Percentiles rank a stretch among this genome's conserved stretches.
phyloP scores from a whole-genome alignment of 2,888 invertebrate species.

The Marasmarcha lunaedactyla region DNA sequence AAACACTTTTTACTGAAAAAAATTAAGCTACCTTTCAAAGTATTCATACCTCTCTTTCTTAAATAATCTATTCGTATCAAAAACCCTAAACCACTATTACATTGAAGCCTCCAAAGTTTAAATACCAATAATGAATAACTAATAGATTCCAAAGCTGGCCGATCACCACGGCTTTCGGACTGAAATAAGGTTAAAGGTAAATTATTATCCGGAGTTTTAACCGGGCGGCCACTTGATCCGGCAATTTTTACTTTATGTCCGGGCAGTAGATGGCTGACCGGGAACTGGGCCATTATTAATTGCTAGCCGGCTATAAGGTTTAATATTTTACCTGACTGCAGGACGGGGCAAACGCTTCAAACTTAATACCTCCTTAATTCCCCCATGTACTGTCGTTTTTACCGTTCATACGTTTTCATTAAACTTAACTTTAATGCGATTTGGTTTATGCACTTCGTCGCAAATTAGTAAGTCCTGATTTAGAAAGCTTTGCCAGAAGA shows the following conservation, averaged over 20 bases:
- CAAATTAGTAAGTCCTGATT: neutral
- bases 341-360: conserved; percentile 41
- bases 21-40: too few species aligned
- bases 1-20: too few species aligned
- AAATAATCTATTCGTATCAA: too few species aligned
- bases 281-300: conserved; percentile 56
- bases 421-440: conserved; percentile 35
- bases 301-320: conserved; percentile 50
- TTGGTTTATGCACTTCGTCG: conserved; percentile 11
- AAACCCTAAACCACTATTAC: too few species aligned
- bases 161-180: too few species aligned
- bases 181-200: too few species aligned
- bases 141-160: too few species aligned
- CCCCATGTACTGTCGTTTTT: conserved; percentile 46
- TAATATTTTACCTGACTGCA: conserved; percentile 58
- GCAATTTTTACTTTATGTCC: conserved; percentile 61
- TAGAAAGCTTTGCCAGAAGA: neutral
- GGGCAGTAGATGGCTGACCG: conserved; percentile 28
- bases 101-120: too few species aligned
- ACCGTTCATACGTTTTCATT: conserved; percentile 37
- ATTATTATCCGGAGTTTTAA: conserved; percentile 30
- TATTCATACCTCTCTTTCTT: too few species aligned
- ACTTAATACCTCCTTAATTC: conserved; percentile 54
- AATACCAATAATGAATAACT: too few species aligned
- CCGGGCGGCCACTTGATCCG: conserved; percentile 23